Evolutionary conservation across 1,140 invertebrate genomes (phyloP).

Genomic region (Bombus waltoni): DNA sequence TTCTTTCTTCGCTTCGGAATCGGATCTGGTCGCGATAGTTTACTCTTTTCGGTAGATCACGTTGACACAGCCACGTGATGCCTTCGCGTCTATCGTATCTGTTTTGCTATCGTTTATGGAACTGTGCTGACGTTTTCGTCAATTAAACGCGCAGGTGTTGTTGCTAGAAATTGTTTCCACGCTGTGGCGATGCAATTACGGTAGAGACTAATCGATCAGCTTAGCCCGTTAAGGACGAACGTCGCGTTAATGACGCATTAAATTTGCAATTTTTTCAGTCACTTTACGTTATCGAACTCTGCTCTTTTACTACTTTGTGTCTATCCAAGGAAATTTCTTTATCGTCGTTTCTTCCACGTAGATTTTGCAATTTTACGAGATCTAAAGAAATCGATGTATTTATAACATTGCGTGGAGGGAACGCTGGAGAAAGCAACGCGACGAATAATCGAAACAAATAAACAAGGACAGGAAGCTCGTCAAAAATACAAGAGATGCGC

Average conservation of each 20-base stretch:
- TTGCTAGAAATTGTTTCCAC: background rate
- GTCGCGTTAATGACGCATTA: too few species aligned
- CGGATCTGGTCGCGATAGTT: background rate
- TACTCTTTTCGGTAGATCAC: background rate
- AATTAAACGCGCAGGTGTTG: background rate
- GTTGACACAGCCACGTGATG: too few species aligned
- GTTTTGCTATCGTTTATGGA: background rate
- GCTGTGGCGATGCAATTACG: too few species aligned
- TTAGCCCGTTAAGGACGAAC: too few species aligned
- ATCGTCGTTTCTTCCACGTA: background rate
- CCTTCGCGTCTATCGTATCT: background rate
- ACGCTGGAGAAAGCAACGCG: background rate
- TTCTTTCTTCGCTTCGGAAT: background rate
- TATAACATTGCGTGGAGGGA: too few species aligned
- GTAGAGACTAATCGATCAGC: too few species aligned
- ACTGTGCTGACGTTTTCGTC: background rate
- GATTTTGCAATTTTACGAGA: background rate
- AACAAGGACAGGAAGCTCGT: background rate
- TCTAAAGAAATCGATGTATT: background rate
- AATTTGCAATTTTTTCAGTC: background rate
- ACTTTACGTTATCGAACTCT: background rate
- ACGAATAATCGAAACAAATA: too few species aligned
- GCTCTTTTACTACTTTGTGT: background rate
- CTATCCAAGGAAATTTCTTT: background rate
- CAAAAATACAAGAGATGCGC: conserved; percentile 17